Evolutionary conservation across 2,888 invertebrate species (phyloP).

Genomic region (Amphipyra berbera): DNA sequence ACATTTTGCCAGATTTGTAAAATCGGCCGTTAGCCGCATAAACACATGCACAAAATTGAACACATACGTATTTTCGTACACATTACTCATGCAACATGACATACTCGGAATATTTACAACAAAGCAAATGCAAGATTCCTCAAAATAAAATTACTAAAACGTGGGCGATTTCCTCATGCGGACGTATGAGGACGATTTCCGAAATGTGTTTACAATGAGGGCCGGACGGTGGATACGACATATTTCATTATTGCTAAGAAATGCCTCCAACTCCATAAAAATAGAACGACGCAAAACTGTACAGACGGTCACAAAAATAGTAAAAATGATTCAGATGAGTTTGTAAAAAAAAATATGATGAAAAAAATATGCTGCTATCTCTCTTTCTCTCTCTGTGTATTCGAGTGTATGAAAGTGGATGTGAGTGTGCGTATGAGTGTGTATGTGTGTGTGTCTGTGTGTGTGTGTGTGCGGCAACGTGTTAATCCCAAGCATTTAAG

Average conservation of each 20-base stretch:
- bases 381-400: too few species aligned
- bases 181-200: constrained; percentile 80
- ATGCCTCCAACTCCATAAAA: constrained; percentile 79
- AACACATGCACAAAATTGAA: neutral
- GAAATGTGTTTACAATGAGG: constrained; percentile 89
- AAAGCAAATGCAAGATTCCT: constrained; percentile 70
- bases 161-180: constrained; percentile 76
- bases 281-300: constrained; percentile 75
- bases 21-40: too few species aligned
- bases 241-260: constrained; percentile 87
- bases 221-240: constrained; percentile 77
- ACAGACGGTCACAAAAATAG: constrained; percentile 60
- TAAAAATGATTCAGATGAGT: neutral
- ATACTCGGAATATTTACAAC: constrained; percentile 59
- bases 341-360: too few species aligned
- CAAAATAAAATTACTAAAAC: constrained; percentile 79
- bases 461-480: too few species aligned
- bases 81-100: constrained; percentile 11
- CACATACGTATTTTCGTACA: too few species aligned
- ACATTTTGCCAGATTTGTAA: too few species aligned
- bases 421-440: too few species aligned
- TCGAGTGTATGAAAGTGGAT: too few species aligned
- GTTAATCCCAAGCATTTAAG: too few species aligned
- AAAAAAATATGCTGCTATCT: too few species aligned
- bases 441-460: too few species aligned